phyloP scores from a whole-genome alignment of 2,888 invertebrate genomes.

The Drosophila nr. medialis region DNA sequence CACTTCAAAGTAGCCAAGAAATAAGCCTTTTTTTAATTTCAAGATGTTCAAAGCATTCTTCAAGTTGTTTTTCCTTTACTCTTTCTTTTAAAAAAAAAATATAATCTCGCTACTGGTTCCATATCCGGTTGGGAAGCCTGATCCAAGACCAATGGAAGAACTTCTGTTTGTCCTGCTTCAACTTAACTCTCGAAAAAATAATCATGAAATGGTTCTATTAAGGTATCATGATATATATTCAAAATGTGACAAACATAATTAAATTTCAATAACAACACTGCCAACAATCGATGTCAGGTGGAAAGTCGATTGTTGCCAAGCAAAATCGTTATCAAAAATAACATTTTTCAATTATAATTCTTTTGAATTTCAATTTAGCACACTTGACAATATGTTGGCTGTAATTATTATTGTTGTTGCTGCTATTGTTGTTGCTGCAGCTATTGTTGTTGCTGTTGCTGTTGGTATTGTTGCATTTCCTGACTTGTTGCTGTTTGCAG shows the following conservation, averaged over 20 bases:
- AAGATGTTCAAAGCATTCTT: no score
- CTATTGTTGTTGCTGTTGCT: background rate
- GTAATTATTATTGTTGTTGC: background rate
- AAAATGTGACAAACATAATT: background rate
- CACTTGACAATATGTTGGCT: background rate
- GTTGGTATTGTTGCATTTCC: background rate
- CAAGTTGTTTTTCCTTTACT: no score
- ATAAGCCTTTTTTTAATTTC: no score
- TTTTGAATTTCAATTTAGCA: background rate
- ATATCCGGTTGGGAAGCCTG: background rate
- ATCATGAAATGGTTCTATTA: accelerated
- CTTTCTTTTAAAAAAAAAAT: no score
- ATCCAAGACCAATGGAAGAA: background rate
- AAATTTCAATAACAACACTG: background rate
- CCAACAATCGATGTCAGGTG: background rate
- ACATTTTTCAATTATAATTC: background rate
- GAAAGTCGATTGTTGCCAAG: background rate
- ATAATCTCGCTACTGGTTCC: background rate
- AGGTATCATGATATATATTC: background rate
- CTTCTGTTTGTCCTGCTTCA: background rate
- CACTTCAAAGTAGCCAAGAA: no score
- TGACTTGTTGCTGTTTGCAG: slow-evolving; percentile 4
- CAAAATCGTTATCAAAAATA: background rate
- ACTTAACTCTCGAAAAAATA: background rate
- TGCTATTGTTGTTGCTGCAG: slow-evolving; percentile 4